Percentiles rank a stretch among this genome's conserved stretches.
phyloP scores from a whole-genome alignment of 1,140 invertebrate species.

The Lutraria rhynchaena region DNA sequence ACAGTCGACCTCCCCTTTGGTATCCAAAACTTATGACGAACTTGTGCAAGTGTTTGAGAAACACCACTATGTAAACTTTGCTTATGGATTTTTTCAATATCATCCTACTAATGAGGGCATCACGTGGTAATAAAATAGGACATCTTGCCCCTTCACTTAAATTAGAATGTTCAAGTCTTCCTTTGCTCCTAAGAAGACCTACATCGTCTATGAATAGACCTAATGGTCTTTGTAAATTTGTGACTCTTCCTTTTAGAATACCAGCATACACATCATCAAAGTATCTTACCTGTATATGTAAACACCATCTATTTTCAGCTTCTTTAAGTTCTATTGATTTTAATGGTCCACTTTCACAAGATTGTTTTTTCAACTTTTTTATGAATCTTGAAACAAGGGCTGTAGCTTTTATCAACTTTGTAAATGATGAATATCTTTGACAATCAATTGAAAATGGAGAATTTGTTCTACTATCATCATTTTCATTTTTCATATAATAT shows the following conservation, averaged over 20 bases:
- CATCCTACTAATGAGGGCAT: background rate
- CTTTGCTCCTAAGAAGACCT: background rate
- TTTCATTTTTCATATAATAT: too few species aligned
- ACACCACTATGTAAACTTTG: constrained; percentile 15
- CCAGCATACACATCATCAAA: background rate
- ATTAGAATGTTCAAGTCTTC: constrained; percentile 13
- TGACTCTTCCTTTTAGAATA: background rate
- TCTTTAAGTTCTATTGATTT: background rate
- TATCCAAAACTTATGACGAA: constrained; percentile 24
- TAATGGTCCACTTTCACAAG: background rate
- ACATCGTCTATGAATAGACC: constrained; percentile 3
- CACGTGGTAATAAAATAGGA: constrained; percentile 11
- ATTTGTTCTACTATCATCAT: background rate
- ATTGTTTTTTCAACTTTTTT: background rate
- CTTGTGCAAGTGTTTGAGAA: background rate
- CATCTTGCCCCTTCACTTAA: background rate
- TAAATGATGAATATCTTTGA: constrained; percentile 35
- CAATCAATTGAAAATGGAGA: constrained; percentile 6
- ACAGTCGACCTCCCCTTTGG: background rate
- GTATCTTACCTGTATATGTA: background rate
- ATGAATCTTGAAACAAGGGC: constrained; percentile 5
- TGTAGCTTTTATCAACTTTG: constrained; percentile 30
- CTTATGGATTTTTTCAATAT: constrained; percentile 12
- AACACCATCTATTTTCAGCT: background rate
- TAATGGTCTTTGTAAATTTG: constrained; percentile 1